A percentile compares a stretch with the other conserved stretches of the same genome.
Evolutionary conservation across 2,888 invertebrate genomes (phyloP).

Genomic region (Siphonodentalium dalli): DNA sequence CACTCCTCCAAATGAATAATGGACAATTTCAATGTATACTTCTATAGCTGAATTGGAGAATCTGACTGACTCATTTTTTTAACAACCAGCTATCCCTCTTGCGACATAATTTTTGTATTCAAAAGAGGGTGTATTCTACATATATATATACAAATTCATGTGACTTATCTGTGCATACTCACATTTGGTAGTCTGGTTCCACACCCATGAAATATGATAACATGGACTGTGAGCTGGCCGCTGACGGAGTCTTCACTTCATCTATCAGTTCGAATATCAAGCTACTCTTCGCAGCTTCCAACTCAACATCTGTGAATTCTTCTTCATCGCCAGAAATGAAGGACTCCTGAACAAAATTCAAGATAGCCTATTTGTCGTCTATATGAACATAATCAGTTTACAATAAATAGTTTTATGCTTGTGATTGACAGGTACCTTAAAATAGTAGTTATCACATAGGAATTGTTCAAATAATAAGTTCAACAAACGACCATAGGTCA

Average conservation of each 20-base stretch:
- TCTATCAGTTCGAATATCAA: slow-evolving; percentile 86
- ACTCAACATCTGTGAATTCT: slow-evolving; percentile 76
- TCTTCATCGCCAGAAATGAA: no score
- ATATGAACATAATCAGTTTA: slow-evolving; percentile 73
- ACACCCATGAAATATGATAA: slow-evolving; percentile 76
- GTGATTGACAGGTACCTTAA: not conserved
- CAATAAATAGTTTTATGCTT: no score
- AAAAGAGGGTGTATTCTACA: no score
- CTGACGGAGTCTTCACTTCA: slow-evolving; percentile 79
- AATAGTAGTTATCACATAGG: not conserved
- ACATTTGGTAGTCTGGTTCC: slow-evolving; percentile 75
- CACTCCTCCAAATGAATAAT: no score
- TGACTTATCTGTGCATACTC: slow-evolving; percentile 23
- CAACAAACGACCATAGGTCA: not conserved
- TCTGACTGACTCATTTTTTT: no score
- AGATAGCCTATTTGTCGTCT: no score
- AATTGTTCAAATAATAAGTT: not conserved
- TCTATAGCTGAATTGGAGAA: no score
- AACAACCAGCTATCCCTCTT: no score
- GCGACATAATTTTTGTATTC: no score
- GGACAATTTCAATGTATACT: no score
- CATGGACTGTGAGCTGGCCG: slow-evolving; percentile 77
- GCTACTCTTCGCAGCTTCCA: slow-evolving; percentile 85
- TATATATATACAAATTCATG: not conserved
- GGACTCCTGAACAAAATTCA: no score